Evolutionary conservation across 2,113 vertebrate species (phyloP).

Genomic region (Epinephelus cyanopodus): DNA sequence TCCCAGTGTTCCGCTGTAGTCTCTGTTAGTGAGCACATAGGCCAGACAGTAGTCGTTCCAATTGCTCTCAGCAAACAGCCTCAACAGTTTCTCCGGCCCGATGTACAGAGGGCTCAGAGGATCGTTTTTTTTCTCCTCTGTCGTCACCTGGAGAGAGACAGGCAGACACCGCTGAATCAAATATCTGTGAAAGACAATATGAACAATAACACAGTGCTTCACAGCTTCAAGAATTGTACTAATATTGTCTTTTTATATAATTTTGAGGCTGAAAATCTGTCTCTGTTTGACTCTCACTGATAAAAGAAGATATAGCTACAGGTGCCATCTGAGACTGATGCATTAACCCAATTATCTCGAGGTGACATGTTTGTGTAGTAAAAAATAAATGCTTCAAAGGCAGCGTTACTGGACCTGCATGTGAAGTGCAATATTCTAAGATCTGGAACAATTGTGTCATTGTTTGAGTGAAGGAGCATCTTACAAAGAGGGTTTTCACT

Average conservation of each 20-base stretch:
- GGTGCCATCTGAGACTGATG: background rate
- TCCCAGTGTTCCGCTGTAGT: conserved; percentile 87
- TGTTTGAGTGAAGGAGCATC: conserved; percentile 31
- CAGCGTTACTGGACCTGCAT: background rate
- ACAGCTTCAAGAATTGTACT: too few relatives aligned
- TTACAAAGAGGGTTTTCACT: conserved; percentile 87
- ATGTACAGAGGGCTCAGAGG: conserved; percentile 77
- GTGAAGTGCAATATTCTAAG: background rate
- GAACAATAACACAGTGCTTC: too few relatives aligned
- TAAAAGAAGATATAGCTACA: background rate
- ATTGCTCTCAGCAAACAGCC: conserved; percentile 82
- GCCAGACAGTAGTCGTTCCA: conserved; percentile 88
- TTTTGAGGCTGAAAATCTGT: background rate
- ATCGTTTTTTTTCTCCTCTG: conserved; percentile 71
- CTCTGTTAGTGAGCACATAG: conserved; percentile 86
- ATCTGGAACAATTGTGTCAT: background rate
- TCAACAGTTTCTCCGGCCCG: conserved; percentile 86
- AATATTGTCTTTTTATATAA: background rate
- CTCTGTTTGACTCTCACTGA: background rate
- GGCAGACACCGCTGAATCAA: background rate
- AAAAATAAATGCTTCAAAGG: background rate
- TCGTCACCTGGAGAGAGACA: conserved; percentile 73
- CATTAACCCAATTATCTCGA: background rate
- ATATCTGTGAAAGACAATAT: background rate
- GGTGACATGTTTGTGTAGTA: background rate